Conservation (phyloP, 2,797 vertebrate genomes). For the Leuciscus waleckii region DNA sequence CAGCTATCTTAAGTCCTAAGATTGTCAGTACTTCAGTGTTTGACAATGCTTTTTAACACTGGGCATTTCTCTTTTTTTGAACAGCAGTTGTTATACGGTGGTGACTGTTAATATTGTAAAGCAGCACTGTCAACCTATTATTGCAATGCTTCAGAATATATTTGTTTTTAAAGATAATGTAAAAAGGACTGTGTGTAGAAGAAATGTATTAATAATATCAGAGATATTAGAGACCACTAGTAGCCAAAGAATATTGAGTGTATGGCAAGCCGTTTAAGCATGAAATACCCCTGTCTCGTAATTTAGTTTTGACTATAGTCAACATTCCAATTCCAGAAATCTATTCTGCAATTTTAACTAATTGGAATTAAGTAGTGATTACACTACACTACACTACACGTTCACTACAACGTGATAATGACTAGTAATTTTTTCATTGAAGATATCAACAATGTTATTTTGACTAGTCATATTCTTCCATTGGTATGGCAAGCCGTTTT, state of each 20-base stretch:
- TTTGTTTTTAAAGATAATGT: constrained; percentile 2
- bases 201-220: background rate
- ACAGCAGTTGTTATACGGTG: background rate
- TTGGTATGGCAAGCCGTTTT: background rate
- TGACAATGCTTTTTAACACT: constrained; percentile 4
- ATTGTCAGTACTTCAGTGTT: background rate
- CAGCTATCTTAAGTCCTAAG: constrained; percentile 2
- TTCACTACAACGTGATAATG: no score
- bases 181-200: background rate
- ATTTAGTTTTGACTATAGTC: no score
- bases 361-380: background rate
- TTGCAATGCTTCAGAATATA: constrained; percentile 31
- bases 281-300: background rate
- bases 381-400: no score
- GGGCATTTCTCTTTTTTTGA: background rate
- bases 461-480: background rate
- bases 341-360: background rate
- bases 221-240: background rate
- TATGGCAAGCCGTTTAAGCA: background rate
- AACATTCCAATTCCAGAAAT: no score
- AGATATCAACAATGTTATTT: no score
- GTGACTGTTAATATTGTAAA: constrained; percentile 21
- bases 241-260: background rate
- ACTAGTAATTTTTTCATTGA: no score
- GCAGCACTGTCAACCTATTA: background rate